Conservation (phyloP, 2,888 invertebrate species). For the Choristoneura rosaceana region DNA sequence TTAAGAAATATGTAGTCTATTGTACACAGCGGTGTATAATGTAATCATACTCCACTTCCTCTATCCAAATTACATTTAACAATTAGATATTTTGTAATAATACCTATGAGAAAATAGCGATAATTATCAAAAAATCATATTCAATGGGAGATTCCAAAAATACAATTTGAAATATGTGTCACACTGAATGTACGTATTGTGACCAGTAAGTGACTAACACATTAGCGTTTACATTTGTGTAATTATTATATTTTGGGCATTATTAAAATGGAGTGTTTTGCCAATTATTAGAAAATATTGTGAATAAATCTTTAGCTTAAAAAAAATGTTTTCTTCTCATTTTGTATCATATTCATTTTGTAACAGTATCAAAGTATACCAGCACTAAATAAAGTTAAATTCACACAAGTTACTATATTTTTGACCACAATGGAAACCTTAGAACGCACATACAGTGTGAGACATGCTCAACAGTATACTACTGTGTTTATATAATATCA, state of each 20-base stretch:
- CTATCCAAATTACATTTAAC: neutral
- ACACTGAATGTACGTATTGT: neutral
- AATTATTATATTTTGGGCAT: neutral
- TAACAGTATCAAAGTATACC: too few species aligned
- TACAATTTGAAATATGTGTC: neutral
- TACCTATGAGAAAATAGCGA: neutral
- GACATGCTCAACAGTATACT: neutral
- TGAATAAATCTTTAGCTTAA: too few species aligned
- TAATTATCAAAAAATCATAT: neutral
- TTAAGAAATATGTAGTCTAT: neutral
- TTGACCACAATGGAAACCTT: neutral
- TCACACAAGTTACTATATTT: too few species aligned
- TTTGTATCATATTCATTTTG: too few species aligned
- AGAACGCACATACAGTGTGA: neutral
- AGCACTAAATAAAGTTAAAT: too few species aligned
- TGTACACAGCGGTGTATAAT: neutral
- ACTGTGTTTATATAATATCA: neutral
- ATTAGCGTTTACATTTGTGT: too few species aligned
- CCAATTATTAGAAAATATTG: too few species aligned
- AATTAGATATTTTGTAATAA: neutral
- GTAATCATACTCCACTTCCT: neutral
- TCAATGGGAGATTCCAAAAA: conserved; percentile 5
- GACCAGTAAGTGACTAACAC: too few species aligned
- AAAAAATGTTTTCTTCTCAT: too few species aligned
- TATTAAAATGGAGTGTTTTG: too few species aligned